Percentiles rank a stretch among this genome's conserved stretches.
These are phyloP conservation scores for Pseudomugil gertrudae DNA, from an alignment of 2,797 vertebrate species.

Conservation along the genomic window DNA sequence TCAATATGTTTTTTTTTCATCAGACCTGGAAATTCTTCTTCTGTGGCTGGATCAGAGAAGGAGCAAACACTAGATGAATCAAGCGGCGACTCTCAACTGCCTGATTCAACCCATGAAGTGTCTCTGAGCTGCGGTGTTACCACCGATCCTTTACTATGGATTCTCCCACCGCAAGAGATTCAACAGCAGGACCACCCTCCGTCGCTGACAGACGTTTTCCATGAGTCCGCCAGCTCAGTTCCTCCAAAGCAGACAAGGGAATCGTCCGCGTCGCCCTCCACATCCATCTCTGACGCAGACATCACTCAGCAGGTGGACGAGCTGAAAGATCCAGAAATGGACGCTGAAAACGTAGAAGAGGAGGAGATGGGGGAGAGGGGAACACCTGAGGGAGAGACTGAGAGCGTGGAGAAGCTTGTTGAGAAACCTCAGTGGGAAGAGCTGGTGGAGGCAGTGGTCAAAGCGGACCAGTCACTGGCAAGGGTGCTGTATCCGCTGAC, in stretches of 20 bases:
- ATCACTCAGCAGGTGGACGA: constrained; percentile 43
- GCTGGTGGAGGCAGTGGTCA: constrained; percentile 84
- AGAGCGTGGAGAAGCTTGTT: constrained; percentile 26
- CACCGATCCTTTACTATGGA: constrained; percentile 76
- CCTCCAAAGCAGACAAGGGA: constrained; percentile 24
- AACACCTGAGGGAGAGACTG: constrained; percentile 50
- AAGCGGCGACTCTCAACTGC: neutral
- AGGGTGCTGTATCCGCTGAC: constrained; percentile 83
- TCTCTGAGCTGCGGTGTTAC: constrained; percentile 77
- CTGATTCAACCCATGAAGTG: constrained; percentile 66
- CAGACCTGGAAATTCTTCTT: constrained; percentile 40
- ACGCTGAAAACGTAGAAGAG: constrained; percentile 35
- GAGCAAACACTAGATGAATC: constrained; percentile 63
- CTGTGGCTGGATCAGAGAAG: constrained; percentile 36
- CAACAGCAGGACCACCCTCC: constrained; percentile 32
- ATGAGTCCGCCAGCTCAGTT: constrained; percentile 30
- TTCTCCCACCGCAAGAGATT: constrained; percentile 44
- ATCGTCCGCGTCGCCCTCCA: constrained; percentile 23
- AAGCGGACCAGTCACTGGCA: constrained; percentile 85
- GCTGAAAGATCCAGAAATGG: constrained; percentile 23
- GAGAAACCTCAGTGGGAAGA: constrained; percentile 77
- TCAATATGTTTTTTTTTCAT: constrained; percentile 6
- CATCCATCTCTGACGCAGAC: constrained; percentile 38
- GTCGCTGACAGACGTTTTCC: constrained; percentile 30
- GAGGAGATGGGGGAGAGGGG: constrained; percentile 26